Evolutionary conservation across 2,888 invertebrate genomes (phyloP).

Genomic region (Tinea trinotella): DNA sequence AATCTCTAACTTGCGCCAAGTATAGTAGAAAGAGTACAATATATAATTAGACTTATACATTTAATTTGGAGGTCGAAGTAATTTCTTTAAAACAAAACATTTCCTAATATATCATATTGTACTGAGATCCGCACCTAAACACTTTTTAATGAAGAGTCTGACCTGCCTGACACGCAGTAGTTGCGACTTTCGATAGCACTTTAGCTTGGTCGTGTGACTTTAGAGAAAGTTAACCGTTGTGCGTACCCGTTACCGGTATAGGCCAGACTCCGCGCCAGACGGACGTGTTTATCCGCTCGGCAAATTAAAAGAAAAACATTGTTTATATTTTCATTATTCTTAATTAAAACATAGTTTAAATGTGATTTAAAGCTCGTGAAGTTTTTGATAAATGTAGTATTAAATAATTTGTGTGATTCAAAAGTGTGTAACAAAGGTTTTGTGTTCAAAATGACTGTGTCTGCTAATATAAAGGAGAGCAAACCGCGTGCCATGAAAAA

Average conservation of each 20-base stretch:
- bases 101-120: neutral
- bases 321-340: conserved; percentile 38
- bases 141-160: conserved; percentile 47
- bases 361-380: conserved; percentile 31
- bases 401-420: conserved; percentile 29
- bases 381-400: conserved; percentile 27
- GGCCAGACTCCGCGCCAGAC: conserved; percentile 26
- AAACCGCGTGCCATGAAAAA: conserved; percentile 57
- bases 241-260: conserved; percentile 56
- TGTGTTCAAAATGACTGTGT: conserved; percentile 48
- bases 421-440: conserved; percentile 28
- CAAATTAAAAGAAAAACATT: conserved; percentile 29
- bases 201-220: conserved; percentile 34
- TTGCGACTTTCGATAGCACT: conserved; percentile 63
- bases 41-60: too few species aligned
- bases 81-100: neutral
- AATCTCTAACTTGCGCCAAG: too few species aligned
- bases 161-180: conserved; percentile 52
- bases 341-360: neutral
- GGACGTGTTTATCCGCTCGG: neutral
- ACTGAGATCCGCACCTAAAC: neutral
- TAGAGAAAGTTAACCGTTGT: conserved; percentile 73
- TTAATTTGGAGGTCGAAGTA: neutral
- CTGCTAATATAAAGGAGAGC: conserved; percentile 63
- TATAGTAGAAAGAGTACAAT: too few species aligned